Conservation (phyloP, 2,888 invertebrate species). For the Drosophila borborema region DNA sequence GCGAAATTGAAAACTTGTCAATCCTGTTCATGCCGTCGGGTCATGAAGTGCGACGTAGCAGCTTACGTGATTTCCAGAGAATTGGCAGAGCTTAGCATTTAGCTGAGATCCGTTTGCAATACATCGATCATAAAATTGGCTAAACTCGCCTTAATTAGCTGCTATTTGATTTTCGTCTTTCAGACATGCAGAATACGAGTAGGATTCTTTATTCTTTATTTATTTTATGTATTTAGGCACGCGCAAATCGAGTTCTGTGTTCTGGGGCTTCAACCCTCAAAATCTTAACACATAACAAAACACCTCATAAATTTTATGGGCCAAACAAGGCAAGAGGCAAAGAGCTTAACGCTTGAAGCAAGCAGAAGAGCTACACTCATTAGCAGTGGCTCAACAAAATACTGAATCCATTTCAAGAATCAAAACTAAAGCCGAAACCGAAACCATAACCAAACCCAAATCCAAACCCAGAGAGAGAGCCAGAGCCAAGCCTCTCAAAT, state of each 20-base stretch:
- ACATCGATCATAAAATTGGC: slow-evolving; percentile 75
- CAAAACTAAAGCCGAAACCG: slow-evolving; percentile 30
- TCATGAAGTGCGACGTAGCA: slow-evolving; percentile 43
- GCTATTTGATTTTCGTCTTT: slow-evolving; percentile 46
- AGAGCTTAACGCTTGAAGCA: slow-evolving; percentile 18
- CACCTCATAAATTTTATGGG: slow-evolving; percentile 76
- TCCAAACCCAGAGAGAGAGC: not conserved
- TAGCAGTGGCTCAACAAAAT: slow-evolving; percentile 40
- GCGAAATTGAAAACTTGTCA: slow-evolving; percentile 67
- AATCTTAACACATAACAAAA: slow-evolving; percentile 73
- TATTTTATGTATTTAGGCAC: slow-evolving; percentile 46
- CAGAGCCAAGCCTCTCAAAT: slow-evolving; percentile 42
- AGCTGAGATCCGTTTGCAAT: slow-evolving; percentile 41
- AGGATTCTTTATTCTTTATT: not conserved
- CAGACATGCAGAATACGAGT: slow-evolving; percentile 9
- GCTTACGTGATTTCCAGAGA: slow-evolving; percentile 59
- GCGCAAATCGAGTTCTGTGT: slow-evolving; percentile 39
- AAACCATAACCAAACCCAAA: slow-evolving; percentile 23
- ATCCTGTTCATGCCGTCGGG: slow-evolving; percentile 54
- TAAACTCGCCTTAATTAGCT: slow-evolving; percentile 64
- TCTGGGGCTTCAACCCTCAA: slow-evolving; percentile 18
- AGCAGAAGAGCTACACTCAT: slow-evolving; percentile 58
- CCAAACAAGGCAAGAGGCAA: slow-evolving; percentile 31
- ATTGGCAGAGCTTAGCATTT: slow-evolving; percentile 35
- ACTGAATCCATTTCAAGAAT: slow-evolving; percentile 43